Conservation (phyloP, 2,113 vertebrate species). For the Eolophus roseicapilla region DNA sequence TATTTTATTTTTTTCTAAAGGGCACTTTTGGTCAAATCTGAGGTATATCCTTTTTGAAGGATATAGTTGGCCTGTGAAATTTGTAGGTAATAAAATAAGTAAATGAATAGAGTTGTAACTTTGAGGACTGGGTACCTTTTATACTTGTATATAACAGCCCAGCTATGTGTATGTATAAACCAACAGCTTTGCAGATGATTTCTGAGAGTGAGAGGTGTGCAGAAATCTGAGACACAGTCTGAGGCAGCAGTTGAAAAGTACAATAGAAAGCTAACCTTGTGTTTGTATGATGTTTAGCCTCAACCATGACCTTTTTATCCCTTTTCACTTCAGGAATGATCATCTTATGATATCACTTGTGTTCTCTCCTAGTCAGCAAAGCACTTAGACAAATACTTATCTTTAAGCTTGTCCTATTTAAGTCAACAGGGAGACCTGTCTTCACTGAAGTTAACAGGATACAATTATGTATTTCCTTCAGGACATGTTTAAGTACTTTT, state of each 20-base stretch:
- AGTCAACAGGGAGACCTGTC: background rate
- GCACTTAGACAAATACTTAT: background rate
- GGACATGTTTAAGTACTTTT: background rate
- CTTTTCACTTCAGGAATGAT: background rate
- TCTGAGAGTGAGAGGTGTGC: background rate
- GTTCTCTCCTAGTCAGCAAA: background rate
- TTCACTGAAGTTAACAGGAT: background rate
- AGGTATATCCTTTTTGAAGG: background rate
- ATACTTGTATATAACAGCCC: background rate
- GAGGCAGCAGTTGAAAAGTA: conserved; percentile 19
- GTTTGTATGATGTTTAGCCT: background rate
- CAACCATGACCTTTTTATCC: background rate
- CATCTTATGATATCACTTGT: background rate
- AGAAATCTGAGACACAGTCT: background rate
- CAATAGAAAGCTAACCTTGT: background rate
- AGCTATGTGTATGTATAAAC: background rate
- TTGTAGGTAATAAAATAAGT: background rate
- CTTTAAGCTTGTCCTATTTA: background rate
- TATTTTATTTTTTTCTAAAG: background rate
- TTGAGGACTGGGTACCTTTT: background rate
- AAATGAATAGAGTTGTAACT: background rate
- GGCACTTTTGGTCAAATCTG: background rate
- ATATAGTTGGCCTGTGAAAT: background rate
- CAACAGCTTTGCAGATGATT: background rate
- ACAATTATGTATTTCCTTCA: background rate